A percentile compares a stretch with the other conserved stretches of the same genome.
Conservation (phyloP, 2,113 vertebrate species). For the Chinchilla lanigera region DNA sequence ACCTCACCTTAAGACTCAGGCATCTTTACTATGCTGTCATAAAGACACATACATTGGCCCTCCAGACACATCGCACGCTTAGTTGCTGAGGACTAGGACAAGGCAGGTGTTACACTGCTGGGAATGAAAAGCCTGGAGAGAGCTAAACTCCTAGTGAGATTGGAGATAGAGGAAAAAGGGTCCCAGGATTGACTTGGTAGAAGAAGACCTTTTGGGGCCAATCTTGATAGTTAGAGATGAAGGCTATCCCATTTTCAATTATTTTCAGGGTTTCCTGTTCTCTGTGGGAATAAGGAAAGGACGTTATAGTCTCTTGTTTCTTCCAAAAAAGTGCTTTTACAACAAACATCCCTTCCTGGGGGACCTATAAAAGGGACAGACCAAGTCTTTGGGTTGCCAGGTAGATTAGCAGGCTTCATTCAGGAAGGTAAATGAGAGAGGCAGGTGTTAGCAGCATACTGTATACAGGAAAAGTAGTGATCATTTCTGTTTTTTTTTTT, state of each 20-base stretch:
- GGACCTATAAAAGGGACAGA: background rate
- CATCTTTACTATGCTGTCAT: background rate
- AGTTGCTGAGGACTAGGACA: background rate
- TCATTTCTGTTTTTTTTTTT: slow-evolving; percentile 48
- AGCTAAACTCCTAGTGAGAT: background rate
- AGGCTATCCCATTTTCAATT: background rate
- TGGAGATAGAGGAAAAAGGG: background rate
- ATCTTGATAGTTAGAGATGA: background rate
- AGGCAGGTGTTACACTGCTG: too few species aligned
- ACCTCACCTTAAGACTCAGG: background rate
- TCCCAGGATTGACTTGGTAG: background rate
- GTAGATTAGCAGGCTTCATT: background rate
- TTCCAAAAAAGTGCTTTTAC: background rate
- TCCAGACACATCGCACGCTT: background rate
- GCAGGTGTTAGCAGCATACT: background rate
- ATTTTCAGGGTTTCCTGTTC: background rate
- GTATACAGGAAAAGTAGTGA: background rate
- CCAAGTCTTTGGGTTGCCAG: background rate
- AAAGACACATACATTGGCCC: background rate
- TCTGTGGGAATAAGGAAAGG: background rate
- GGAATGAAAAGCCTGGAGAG: background rate
- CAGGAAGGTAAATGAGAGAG: background rate
- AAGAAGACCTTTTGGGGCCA: background rate
- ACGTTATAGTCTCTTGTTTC: background rate
- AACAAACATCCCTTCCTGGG: background rate